phyloP scores from a whole-genome alignment of 2,113 vertebrate species.

The Tragelaphus scriptus region DNA sequence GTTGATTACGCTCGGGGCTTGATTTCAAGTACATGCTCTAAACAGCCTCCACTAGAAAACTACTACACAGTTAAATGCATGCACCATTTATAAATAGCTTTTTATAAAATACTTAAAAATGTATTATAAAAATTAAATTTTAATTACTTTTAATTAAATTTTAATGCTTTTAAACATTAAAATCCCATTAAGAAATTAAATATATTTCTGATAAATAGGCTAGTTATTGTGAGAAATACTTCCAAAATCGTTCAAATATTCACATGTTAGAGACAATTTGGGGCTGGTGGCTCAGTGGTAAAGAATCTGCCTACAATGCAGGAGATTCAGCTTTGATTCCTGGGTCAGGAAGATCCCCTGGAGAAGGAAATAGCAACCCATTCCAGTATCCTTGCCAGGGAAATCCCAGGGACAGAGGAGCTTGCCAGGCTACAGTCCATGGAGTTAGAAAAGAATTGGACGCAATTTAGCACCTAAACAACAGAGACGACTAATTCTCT shows the following conservation, averaged over 20 bases:
- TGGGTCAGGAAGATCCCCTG: neutral
- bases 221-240: neutral
- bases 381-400: neutral
- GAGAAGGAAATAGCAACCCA: neutral
- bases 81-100: neutral
- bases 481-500: neutral
- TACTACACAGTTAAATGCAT: neutral
- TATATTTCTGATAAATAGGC: neutral
- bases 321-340: neutral
- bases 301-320: neutral
- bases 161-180: neutral
- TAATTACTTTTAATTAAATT: neutral
- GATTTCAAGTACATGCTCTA: neutral
- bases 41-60: neutral
- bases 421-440: neutral
- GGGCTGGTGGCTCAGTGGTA: neutral
- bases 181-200: neutral
- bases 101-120: neutral
- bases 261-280: conserved; percentile 6
- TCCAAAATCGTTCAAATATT: conserved; percentile 34
- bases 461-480: neutral
- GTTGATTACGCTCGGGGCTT: neutral
- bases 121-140: neutral
- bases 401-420: neutral
- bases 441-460: neutral